Conservation (phyloP, 2,888 invertebrate species). For the Ecliptopera silaceata region DNA sequence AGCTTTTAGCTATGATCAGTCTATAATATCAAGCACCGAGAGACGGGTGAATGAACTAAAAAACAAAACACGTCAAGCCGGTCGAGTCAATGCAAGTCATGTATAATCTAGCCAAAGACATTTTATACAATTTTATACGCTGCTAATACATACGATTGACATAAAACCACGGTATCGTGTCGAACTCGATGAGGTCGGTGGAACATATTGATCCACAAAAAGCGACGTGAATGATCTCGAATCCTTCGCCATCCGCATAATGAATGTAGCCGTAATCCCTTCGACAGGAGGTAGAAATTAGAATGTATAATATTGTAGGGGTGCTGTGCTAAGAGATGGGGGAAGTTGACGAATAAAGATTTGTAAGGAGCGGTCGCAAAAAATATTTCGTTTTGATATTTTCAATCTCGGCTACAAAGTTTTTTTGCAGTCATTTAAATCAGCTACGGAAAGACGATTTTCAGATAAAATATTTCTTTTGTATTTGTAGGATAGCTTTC, state of each 20-base stretch:
- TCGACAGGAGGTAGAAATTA: constrained; percentile 16
- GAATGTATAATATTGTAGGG: constrained; percentile 14
- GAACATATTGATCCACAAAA: constrained; percentile 5
- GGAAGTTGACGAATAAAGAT: constrained; percentile 18
- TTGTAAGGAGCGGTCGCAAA: constrained; percentile 3
- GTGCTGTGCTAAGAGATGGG: constrained; percentile 12
- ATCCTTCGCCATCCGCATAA: constrained; percentile 13
- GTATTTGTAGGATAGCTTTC: too few relatives aligned
- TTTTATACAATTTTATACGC: too few relatives aligned
- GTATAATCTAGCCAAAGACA: too few relatives aligned
- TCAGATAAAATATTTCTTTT: background rate
- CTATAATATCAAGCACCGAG: too few relatives aligned
- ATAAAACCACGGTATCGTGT: background rate
- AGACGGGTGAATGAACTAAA: too few relatives aligned
- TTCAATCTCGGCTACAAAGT: background rate
- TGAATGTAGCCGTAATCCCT: constrained; percentile 12
- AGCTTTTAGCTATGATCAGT: too few relatives aligned
- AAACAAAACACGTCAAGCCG: too few relatives aligned
- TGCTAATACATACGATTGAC: too few relatives aligned
- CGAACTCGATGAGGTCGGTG: background rate
- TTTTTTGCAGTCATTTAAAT: constrained; percentile 1
- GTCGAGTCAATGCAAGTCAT: too few relatives aligned
- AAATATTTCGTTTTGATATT: constrained; percentile 1
- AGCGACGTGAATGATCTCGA: constrained; percentile 8
- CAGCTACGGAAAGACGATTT: background rate